Evolutionary conservation across 2,113 vertebrate genomes (phyloP).

Genomic region (Cavia aperea): DNA sequence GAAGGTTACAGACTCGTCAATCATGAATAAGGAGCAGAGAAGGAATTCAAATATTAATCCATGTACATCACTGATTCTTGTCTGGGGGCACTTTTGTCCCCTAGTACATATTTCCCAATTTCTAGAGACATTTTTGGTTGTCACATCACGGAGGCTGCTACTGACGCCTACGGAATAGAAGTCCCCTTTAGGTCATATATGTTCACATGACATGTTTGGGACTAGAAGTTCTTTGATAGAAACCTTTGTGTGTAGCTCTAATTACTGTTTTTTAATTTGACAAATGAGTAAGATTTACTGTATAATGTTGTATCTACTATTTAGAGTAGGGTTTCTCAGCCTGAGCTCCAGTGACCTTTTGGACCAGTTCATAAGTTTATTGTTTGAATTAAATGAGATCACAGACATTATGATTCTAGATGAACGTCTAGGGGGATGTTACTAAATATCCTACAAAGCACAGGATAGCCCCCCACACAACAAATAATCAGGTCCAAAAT

Average conservation of each 20-base stretch:
- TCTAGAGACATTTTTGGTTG: neutral
- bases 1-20: neutral
- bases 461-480: neutral
- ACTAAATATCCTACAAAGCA: neutral
- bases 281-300: slow-evolving; percentile 11
- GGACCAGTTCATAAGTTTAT: neutral
- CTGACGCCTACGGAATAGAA: neutral
- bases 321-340: neutral
- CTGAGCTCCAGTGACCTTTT: neutral
- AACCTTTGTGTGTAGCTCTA: neutral
- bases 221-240: neutral
- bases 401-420: neutral
- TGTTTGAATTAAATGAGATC: slow-evolving; percentile 4
- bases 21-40: neutral
- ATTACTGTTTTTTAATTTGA: neutral
- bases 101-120: neutral
- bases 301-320: neutral
- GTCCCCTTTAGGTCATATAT: neutral
- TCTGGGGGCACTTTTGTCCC: neutral
- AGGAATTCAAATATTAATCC: slow-evolving; percentile 30
- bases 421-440: neutral
- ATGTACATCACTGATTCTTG: neutral
- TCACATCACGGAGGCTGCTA: neutral
- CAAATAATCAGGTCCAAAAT: neutral
- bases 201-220: slow-evolving; percentile 12